Conservation (phyloP, 2,888 invertebrate genomes). For the Lithophane semibrunnea region DNA sequence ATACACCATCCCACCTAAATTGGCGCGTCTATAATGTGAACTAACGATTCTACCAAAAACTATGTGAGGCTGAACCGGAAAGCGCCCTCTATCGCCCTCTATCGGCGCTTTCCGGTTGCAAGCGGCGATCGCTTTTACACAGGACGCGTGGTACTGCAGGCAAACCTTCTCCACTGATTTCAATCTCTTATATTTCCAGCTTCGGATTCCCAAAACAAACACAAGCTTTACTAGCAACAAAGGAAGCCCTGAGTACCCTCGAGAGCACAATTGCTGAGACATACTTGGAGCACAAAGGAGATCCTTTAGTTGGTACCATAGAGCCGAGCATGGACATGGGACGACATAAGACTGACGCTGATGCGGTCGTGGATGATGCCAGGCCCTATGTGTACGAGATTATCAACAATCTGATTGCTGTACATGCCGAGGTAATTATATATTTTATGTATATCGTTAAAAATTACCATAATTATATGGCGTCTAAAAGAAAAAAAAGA, state of each 20-base stretch:
- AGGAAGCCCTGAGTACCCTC: slow-evolving; percentile 91
- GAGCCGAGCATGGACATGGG: slow-evolving; percentile 99
- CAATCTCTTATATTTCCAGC: slow-evolving; percentile 72
- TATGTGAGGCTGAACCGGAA: neutral
- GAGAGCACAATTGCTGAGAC: slow-evolving; percentile 93
- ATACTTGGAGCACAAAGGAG: slow-evolving; percentile 97
- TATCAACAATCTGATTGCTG: slow-evolving; percentile 94
- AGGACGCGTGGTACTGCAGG: neutral
- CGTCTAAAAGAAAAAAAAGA: too few species aligned
- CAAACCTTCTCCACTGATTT: neutral
- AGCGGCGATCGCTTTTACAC: too few species aligned
- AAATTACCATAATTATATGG: neutral
- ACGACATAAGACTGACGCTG: slow-evolving; percentile 95
- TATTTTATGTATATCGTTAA: neutral
- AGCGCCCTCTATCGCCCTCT: too few species aligned
- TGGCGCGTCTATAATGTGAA: neutral
- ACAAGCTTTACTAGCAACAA: slow-evolving; percentile 92
- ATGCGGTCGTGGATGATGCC: slow-evolving; percentile 94
- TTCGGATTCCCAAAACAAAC: slow-evolving; percentile 94
- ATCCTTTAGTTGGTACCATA: slow-evolving; percentile 98
- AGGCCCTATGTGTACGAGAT: slow-evolving; percentile 97
- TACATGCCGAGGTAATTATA: slow-evolving; percentile 93
- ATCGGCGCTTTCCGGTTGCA: too few species aligned
- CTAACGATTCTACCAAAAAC: too few species aligned
- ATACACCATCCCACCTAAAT: neutral